phyloP scores from a whole-genome alignment of 2,888 invertebrate genomes.

The Mantis religiosa region DNA sequence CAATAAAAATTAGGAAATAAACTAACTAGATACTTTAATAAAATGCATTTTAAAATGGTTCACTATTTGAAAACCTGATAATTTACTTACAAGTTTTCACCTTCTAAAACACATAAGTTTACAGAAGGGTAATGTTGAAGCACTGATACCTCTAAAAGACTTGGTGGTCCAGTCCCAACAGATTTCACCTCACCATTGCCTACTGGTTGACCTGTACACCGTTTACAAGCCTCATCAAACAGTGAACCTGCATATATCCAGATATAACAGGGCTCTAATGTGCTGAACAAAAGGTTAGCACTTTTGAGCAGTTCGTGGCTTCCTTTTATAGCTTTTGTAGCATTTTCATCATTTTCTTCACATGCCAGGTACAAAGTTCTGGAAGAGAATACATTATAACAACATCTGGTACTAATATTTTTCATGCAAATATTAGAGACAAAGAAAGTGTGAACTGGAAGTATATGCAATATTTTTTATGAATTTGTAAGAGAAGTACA shows the following conservation, averaged over 20 bases:
- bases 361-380: conserved; percentile 54
- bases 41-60: too few relatives aligned
- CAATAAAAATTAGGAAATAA: too few relatives aligned
- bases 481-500: too few relatives aligned
- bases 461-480: too few relatives aligned
- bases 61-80: too few relatives aligned
- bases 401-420: not conserved
- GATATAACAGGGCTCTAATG: conserved; percentile 78
- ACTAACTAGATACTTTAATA: too few relatives aligned
- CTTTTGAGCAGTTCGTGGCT: conserved; percentile 72
- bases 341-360: conserved; percentile 43
- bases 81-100: too few relatives aligned
- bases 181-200: conserved; percentile 43
- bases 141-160: conserved; percentile 42
- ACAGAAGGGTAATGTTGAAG: not conserved
- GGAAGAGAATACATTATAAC: conserved; percentile 7
- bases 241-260: conserved; percentile 74
- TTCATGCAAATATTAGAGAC: not conserved
- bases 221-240: conserved; percentile 56
- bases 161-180: conserved; percentile 61
- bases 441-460: too few relatives aligned
- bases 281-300: conserved; percentile 77
- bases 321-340: conserved; percentile 22
- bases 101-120: too few relatives aligned
- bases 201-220: conserved; percentile 33